phyloP scores from a whole-genome alignment of 2,888 invertebrate species.

The Campopleginae sp. region DNA sequence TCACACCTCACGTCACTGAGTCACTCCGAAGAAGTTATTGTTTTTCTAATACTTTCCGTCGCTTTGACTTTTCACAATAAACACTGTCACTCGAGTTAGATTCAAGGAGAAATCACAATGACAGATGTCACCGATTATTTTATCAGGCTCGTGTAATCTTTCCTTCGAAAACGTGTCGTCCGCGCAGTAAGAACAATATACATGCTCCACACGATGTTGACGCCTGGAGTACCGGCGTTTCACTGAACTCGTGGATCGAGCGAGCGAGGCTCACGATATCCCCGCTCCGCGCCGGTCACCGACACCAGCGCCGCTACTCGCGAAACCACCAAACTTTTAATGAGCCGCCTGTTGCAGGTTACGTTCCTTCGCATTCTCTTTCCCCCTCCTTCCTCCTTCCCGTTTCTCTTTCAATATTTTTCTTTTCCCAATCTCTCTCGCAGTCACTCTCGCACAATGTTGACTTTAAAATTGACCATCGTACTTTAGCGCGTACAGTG shows the following conservation, averaged over 20 bases:
- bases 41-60: background rate
- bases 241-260: background rate
- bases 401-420: background rate
- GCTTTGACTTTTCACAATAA: background rate
- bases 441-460: background rate
- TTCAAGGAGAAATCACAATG: background rate
- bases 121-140: background rate
- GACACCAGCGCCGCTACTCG: constrained; percentile 59
- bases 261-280: background rate
- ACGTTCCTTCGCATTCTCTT: constrained; percentile 1
- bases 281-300: constrained; percentile 51
- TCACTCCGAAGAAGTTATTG: background rate
- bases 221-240: constrained; percentile 62
- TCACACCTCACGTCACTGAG: background rate
- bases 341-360: constrained; percentile 65
- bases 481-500: background rate
- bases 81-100: background rate
- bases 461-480: constrained; percentile 3
- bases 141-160: background rate
- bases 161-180: background rate
- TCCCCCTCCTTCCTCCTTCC: background rate
- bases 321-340: constrained; percentile 34
- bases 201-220: background rate
- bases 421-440: constrained; percentile 6
- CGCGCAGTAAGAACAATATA: background rate